Conservation (phyloP, 2,113 vertebrate genomes). For the Junco hyemalis region DNA sequence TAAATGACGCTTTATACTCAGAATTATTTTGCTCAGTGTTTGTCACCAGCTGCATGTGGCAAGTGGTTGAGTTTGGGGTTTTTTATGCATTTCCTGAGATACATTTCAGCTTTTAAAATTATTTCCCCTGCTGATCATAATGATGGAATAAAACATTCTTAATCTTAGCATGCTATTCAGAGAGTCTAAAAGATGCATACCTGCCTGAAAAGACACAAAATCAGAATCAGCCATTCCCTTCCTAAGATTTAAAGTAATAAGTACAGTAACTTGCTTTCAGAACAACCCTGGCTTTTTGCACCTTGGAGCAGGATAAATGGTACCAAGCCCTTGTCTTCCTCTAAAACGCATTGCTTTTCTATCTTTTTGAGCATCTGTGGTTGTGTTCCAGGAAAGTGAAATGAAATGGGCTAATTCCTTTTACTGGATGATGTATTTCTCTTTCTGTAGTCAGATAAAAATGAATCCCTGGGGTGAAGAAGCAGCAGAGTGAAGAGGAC, state of each 20-base stretch:
- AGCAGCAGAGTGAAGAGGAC: neutral
- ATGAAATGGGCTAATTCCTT: neutral
- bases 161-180: neutral
- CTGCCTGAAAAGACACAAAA: neutral
- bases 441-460: constrained; percentile 25
- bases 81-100: neutral
- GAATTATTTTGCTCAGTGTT: neutral
- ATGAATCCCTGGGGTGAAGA: neutral
- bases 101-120: neutral
- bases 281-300: neutral
- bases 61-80: accelerated
- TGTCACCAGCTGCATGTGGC: neutral
- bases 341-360: neutral
- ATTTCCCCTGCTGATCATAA: neutral
- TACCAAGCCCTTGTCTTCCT: neutral
- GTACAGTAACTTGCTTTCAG: neutral
- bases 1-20: neutral
- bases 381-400: constrained; percentile 5
- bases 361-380: neutral
- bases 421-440: constrained; percentile 35
- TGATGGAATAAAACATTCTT: neutral
- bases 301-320: neutral
- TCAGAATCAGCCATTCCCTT: neutral
- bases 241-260: neutral
- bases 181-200: neutral